Conservation (phyloP, 92 coral and sea anemone species). For the Epizoanthus ramosus region DNA sequence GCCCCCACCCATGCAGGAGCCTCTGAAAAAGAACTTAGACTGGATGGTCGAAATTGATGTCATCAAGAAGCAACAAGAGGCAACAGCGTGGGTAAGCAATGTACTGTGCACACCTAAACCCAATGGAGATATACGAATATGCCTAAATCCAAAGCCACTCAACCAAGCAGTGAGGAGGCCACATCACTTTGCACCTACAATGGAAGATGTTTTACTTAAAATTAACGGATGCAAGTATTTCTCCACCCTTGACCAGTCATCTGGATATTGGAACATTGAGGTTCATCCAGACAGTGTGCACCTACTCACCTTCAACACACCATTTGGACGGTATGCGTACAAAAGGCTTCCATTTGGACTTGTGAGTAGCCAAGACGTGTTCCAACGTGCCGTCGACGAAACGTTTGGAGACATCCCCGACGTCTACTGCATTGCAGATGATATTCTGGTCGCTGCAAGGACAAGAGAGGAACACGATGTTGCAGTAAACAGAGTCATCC, state of each 20-base stretch:
- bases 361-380: slow-evolving; percentile 69
- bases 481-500: slow-evolving; percentile 53
- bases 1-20: slow-evolving; percentile 73
- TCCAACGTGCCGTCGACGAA: slow-evolving; percentile 62
- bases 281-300: slow-evolving; percentile 63
- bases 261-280: slow-evolving; percentile 64
- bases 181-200: slow-evolving; percentile 63
- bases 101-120: slow-evolving; percentile 70
- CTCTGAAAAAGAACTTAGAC: slow-evolving; percentile 70
- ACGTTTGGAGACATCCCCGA: slow-evolving; percentile 66
- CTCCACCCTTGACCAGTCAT: slow-evolving; percentile 62
- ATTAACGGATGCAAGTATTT: slow-evolving; percentile 65
- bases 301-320: slow-evolving; percentile 62
- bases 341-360: slow-evolving; percentile 64
- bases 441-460: slow-evolving; percentile 63
- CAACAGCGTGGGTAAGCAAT: slow-evolving; percentile 62
- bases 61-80: slow-evolving; percentile 66
- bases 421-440: slow-evolving; percentile 67
- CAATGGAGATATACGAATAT: slow-evolving; percentile 63
- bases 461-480: slow-evolving; percentile 57
- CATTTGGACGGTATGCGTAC: slow-evolving; percentile 57
- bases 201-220: slow-evolving; percentile 58
- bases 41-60: slow-evolving; percentile 65
- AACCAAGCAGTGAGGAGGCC: slow-evolving; percentile 69
- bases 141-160: slow-evolving; percentile 69